phyloP scores from a whole-genome alignment of 2,797 vertebrate species.

The Hybognathus amarus region DNA sequence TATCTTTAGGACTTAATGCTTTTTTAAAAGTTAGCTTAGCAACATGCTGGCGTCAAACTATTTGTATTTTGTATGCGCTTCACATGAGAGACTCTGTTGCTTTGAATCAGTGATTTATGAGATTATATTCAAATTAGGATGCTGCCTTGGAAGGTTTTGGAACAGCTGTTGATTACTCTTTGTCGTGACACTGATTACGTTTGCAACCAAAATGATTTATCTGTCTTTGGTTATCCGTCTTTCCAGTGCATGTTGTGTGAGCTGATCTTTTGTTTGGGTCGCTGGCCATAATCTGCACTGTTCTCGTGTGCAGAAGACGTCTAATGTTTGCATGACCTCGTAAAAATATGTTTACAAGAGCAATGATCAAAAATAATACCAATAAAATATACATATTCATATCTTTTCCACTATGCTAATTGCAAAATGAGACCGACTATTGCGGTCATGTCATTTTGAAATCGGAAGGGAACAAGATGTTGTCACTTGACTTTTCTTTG shows the following conservation, averaged over 20 bases:
- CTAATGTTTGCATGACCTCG: constrained; percentile 85
- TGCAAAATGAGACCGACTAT: constrained; percentile 55
- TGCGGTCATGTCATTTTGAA: constrained; percentile 77
- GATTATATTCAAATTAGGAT: not conserved
- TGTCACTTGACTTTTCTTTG: constrained; percentile 33
- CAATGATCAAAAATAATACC: constrained; percentile 72
- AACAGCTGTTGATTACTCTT: constrained; percentile 6
- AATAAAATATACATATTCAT: constrained; percentile 67
- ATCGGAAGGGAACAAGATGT: constrained; percentile 74
- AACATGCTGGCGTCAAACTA: not conserved
- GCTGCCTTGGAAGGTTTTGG: constrained; percentile 8
- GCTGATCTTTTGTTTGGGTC: constrained; percentile 72
- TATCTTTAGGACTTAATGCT: not conserved
- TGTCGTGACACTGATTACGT: not conserved
- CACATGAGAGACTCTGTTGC: not conserved
- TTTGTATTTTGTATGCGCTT: not conserved
- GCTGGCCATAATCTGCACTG: constrained; percentile 73
- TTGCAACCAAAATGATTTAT: constrained; percentile 6
- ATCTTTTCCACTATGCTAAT: constrained; percentile 68
- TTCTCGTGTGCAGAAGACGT: constrained; percentile 81
- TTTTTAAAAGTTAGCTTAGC: not conserved
- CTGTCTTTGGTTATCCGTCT: constrained; percentile 7
- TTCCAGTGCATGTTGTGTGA: constrained; percentile 17
- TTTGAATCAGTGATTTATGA: not conserved
- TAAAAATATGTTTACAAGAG: constrained; percentile 82